Evolutionary conservation across 1,140 invertebrate species (phyloP).

Genomic region (Drosophila mayri): DNA sequence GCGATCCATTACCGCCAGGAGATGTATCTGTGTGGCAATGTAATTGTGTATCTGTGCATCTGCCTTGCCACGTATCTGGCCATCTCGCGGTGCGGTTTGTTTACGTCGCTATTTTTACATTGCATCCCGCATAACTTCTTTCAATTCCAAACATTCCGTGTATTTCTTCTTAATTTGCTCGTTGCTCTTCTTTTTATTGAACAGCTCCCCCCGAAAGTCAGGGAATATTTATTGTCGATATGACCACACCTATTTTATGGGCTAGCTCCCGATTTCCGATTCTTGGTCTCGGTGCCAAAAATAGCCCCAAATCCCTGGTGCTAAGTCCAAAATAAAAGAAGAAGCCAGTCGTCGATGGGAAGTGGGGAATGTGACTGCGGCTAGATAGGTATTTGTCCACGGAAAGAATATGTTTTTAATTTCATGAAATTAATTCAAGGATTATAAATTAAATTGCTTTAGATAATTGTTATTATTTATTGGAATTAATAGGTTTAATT

Average conservation of each 20-base stretch:
- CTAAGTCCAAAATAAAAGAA: conserved; percentile 69
- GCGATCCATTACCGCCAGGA: conserved; percentile 57
- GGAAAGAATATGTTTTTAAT: background rate
- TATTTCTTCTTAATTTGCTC: conserved; percentile 75
- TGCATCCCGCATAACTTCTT: conserved; percentile 61
- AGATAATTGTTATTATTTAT: background rate
- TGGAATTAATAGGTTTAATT: background rate
- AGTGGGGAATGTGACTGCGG: conserved; percentile 48
- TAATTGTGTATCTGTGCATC: conserved; percentile 17
- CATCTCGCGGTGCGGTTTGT: conserved; percentile 50
- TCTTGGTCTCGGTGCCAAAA: conserved; percentile 48
- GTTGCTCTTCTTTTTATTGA: conserved; percentile 76
- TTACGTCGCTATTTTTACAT: conserved; percentile 76
- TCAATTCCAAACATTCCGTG: conserved; percentile 69
- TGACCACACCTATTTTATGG: conserved; percentile 80
- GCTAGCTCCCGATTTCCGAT: conserved; percentile 26
- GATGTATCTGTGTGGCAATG: conserved; percentile 25
- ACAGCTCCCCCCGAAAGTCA: conserved; percentile 25
- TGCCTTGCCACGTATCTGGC: conserved; percentile 1
- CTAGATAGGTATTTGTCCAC: conserved; percentile 24
- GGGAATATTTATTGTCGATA: conserved; percentile 77
- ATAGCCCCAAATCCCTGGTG: conserved; percentile 77
- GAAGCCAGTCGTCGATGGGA: conserved; percentile 53
- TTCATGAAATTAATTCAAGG: background rate
- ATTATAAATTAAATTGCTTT: background rate